These are phyloP conservation scores for Cynaeus angustus DNA, from an alignment of 2,888 invertebrate species.

Conservation along the genomic window DNA sequence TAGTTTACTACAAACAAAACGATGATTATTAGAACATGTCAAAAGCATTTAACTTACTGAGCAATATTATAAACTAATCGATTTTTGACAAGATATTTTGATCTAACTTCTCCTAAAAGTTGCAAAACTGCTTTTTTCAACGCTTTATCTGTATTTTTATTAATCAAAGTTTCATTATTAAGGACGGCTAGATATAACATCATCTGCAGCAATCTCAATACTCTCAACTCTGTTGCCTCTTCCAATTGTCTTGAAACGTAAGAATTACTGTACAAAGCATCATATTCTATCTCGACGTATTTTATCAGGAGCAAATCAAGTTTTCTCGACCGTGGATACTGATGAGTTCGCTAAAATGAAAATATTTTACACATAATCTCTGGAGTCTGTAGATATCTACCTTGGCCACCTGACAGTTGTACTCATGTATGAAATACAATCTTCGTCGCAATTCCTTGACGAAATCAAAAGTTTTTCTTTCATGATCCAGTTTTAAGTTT, in stretches of 20 bases:
- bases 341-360: slow-evolving; percentile 15
- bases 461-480: slow-evolving; percentile 49
- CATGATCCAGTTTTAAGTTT: slow-evolving; percentile 48
- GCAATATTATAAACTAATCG: slow-evolving; percentile 39
- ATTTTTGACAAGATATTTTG: slow-evolving; percentile 25
- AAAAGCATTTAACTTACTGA: slow-evolving; percentile 26
- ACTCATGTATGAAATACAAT: slow-evolving; percentile 53
- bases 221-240: slow-evolving; percentile 27
- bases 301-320: slow-evolving; percentile 36
- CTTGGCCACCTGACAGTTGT: slow-evolving; percentile 49
- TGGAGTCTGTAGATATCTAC: slow-evolving; percentile 32
- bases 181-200: slow-evolving; percentile 33
- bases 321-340: slow-evolving; percentile 41
- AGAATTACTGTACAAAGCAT: slow-evolving; percentile 28
- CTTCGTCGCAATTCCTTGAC: slow-evolving; percentile 52
- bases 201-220: slow-evolving; percentile 34
- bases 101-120: slow-evolving; percentile 23
- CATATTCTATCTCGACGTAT: slow-evolving; percentile 47
- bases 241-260: slow-evolving; percentile 10
- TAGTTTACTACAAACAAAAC: slow-evolving; percentile 29
- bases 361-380: background rate
- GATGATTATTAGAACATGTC: background rate
- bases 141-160: background rate
- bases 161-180: slow-evolving; percentile 10
- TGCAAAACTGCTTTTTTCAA: slow-evolving; percentile 25